Base-by-base conservation (phyloP, 2,888 invertebrate genomes). In the Lissonota sp. region DNA sequence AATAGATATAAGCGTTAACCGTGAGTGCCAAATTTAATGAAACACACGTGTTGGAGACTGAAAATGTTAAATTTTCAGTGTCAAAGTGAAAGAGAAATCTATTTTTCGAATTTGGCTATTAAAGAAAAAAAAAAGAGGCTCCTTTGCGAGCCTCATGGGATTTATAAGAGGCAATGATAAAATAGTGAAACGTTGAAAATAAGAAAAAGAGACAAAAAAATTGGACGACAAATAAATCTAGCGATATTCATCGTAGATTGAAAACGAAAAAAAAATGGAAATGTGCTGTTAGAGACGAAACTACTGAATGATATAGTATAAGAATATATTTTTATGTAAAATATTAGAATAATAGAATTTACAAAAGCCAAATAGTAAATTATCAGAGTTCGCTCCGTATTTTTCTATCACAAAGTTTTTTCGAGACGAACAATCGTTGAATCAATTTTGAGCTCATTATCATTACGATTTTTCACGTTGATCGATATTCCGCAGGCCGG, bases 11-110 rank as follows among this genome's bases (percentile, higher is more conserved):
- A 63, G 57, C 46, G 67, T 79, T 75, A 75, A 79, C 74, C 74
- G 57, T 8, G 80, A 80, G 80, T 80, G 80, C 71, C 80, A 66
- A 80, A 71, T 75, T 55, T 26, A 26, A 26, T 26, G 26, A 26
- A 46, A 60, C 16, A 39, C 39, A 62, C 60, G 51, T 3, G 12
- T 62, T 71, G 8, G 12, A 53, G 26, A 26, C 26, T 26, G 26
- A 6, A 42, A 42, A 58, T 12, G 46, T 51, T 16, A 60, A 60
- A 49, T 46, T 60, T 71, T 10, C 10, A 10, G n/a, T 71, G 3
- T 16, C 37, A 5, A 60, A 40, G 49, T 60, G 39, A 55, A 26
- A 51, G 12, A 75, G 46, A 71, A n/a, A 44, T 67, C 53, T 75
- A 75, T 80, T 80, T 80, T 71, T 46, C 14, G 53, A 44, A 75